Conservation (phyloP, 2,113 vertebrate species). For the Calidris pugnax region DNA sequence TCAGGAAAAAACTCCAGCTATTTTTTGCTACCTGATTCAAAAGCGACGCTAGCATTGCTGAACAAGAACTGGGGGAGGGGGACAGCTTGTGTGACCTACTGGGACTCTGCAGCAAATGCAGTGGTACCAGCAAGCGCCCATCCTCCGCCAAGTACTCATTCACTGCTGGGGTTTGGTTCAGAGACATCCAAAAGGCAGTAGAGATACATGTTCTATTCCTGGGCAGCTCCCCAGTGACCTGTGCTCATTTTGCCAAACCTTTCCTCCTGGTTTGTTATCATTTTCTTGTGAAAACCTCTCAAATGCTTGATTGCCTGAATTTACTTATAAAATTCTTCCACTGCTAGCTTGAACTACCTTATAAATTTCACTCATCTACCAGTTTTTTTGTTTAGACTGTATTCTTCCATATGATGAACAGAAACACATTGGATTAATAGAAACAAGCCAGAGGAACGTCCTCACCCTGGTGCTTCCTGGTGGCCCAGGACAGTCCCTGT, state of each 20-base stretch:
- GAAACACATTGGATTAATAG: background rate
- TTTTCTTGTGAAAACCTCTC: background rate
- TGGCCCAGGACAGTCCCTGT: background rate
- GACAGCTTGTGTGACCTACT: background rate
- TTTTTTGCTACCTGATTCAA: background rate
- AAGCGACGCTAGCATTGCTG: background rate
- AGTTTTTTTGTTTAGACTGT: background rate
- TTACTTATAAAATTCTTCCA: background rate
- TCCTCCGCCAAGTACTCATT: background rate
- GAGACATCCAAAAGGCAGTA: background rate
- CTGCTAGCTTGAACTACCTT: background rate
- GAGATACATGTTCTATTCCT: accelerated
- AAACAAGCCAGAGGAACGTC: background rate
- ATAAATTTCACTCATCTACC: background rate
- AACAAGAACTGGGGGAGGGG: background rate
- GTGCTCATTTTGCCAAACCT: background rate
- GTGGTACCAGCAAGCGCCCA: background rate
- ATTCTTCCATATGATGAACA: background rate
- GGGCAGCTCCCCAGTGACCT: background rate
- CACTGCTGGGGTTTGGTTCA: background rate
- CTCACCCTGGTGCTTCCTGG: background rate
- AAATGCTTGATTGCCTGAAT: background rate
- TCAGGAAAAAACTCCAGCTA: background rate
- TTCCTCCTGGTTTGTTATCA: background rate
- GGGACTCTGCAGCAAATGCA: background rate